Evolutionary conservation across 2,888 invertebrate species (phyloP).

Genomic region (Seladonia tumulorum): DNA sequence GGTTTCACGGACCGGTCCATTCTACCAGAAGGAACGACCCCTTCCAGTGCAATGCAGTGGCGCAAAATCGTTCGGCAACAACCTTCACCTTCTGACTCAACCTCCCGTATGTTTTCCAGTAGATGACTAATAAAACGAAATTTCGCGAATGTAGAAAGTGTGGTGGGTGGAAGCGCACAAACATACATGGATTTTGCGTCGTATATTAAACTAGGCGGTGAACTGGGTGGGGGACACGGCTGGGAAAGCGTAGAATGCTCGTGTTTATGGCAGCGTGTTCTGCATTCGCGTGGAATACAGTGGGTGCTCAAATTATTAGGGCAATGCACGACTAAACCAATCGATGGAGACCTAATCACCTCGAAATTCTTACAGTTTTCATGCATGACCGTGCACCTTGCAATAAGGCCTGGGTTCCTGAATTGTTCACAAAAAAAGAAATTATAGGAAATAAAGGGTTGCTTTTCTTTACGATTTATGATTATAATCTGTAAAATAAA

Average conservation of each 20-base stretch:
- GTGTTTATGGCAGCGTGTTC: not conserved
- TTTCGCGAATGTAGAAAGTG: conserved; percentile 10
- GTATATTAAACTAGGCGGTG: conserved; percentile 2
- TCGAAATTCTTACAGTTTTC: not conserved
- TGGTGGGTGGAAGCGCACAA: conserved; percentile 27
- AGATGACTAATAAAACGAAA: conserved; percentile 13
- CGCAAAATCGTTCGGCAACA: conserved; percentile 1
- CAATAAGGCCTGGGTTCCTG: no score
- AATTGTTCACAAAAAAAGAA: no score
- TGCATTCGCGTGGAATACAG: conserved; percentile 4
- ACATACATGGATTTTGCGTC: conserved; percentile 22
- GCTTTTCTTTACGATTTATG: no score
- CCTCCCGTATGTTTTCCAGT: not conserved
- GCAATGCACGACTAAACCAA: not conserved
- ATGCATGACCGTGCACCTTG: not conserved
- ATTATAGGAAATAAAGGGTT: no score
- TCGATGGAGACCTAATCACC: not conserved
- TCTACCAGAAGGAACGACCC: not conserved
- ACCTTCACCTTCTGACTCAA: conserved; percentile 13
- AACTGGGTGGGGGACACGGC: not conserved
- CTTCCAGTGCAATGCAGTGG: not conserved
- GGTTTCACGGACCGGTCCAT: not conserved
- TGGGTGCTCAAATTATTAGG: not conserved
- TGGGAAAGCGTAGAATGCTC: conserved; percentile 1
- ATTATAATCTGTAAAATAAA: no score